Conservation (phyloP, 2,888 invertebrate genomes). For the Drosophila peninsularis region DNA sequence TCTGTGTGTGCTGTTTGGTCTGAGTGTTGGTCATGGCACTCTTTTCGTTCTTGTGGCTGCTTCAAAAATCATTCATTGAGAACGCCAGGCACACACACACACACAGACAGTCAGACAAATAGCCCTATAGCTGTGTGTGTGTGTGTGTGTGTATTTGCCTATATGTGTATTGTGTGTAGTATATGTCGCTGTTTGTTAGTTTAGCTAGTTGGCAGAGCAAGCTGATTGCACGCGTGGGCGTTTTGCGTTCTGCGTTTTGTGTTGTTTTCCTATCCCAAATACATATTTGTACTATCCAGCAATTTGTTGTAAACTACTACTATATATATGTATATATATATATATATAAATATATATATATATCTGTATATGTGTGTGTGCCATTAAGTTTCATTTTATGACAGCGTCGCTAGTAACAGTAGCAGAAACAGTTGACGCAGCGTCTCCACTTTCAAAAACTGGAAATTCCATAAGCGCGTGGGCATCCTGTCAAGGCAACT, state of each 20-base stretch:
- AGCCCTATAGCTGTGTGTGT: slow-evolving; percentile 25
- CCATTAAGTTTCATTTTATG: slow-evolving; percentile 80
- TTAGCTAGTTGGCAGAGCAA: slow-evolving; percentile 65
- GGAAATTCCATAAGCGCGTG: slow-evolving; percentile 62
- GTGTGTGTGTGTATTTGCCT: no score
- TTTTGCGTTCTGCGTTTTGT: slow-evolving; percentile 48
- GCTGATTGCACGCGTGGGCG: slow-evolving; percentile 75
- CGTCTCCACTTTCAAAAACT: slow-evolving; percentile 74
- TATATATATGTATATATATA: neutral
- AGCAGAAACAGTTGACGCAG: slow-evolving; percentile 77
- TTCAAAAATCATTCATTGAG: slow-evolving; percentile 78
- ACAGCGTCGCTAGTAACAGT: slow-evolving; percentile 62
- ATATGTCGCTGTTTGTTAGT: slow-evolving; percentile 48
- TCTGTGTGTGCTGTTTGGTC: slow-evolving; percentile 20
- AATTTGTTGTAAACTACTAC: slow-evolving; percentile 68
- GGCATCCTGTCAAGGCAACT: slow-evolving; percentile 57
- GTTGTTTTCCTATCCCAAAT: slow-evolving; percentile 73
- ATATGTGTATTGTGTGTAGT: slow-evolving; percentile 34
- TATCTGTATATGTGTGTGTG: slow-evolving; percentile 33
- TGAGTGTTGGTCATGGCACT: slow-evolving; percentile 40
- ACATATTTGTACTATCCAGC: slow-evolving; percentile 71
- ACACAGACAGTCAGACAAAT: slow-evolving; percentile 41
- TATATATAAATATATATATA: neutral
- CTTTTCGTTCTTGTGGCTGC: slow-evolving; percentile 60
- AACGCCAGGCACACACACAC: slow-evolving; percentile 49